Conservation (phyloP, 2,888 invertebrate genomes). For the Cosmorhoe ocellata region DNA sequence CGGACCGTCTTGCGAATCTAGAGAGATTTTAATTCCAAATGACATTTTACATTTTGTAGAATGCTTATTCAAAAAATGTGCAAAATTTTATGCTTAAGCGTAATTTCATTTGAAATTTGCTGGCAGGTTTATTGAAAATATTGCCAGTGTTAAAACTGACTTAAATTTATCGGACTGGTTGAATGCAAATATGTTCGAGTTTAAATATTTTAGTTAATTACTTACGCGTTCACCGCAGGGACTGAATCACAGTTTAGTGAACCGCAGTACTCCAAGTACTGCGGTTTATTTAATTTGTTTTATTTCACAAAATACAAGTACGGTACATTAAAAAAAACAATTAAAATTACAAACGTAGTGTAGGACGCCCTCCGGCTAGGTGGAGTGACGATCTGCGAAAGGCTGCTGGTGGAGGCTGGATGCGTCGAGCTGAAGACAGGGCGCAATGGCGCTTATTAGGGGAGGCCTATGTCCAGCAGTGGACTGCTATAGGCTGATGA, state of each 20-base stretch:
- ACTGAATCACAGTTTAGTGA: constrained; percentile 37
- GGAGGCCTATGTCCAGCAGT: no score
- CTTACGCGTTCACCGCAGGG: constrained; percentile 22
- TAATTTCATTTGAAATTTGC: constrained; percentile 3
- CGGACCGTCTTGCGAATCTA: no score
- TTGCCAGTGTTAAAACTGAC: constrained; percentile 1
- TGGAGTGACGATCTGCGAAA: no score
- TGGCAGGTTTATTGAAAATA: constrained; percentile 14
- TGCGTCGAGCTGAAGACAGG: no score
- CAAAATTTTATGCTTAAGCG: background rate
- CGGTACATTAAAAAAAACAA: constrained; percentile 24
- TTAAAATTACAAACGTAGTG: no score
- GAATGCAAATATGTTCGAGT: constrained; percentile 1
- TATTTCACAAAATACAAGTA: constrained; percentile 31
- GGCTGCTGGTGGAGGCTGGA: no score
- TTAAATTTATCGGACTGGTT: constrained; percentile 11
- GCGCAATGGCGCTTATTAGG: no score
- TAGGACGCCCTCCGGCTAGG: no score
- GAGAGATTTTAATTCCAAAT: no score
- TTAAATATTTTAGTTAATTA: constrained; percentile 28
- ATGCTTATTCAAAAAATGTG: constrained; percentile 28
- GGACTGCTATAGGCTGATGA: no score
- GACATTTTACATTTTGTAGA: background rate
- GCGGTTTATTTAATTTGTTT: constrained; percentile 37
- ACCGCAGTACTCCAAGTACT: constrained; percentile 34